These are phyloP conservation scores for Ceyx erithaca DNA, from an alignment of 2,797 vertebrate species.

Conservation along the genomic window DNA sequence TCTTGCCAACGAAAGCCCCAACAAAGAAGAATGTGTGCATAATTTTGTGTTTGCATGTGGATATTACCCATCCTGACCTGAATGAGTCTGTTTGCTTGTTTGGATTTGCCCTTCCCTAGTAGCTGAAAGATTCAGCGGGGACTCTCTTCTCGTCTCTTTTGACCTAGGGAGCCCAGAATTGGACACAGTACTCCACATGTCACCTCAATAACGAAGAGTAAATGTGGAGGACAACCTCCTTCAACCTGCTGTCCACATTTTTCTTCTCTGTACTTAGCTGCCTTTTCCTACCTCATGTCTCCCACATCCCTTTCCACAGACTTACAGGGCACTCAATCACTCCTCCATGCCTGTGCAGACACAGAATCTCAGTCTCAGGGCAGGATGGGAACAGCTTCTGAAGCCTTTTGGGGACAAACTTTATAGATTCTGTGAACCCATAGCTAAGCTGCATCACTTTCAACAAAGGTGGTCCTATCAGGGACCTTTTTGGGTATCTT, in stretches of 20 bases:
- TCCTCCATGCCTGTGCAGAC: background rate
- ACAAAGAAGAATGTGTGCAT: too few relatives aligned
- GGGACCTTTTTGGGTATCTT: background rate
- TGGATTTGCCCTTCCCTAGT: background rate
- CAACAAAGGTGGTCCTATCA: background rate
- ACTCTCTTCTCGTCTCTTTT: too few relatives aligned
- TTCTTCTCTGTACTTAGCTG: too few relatives aligned
- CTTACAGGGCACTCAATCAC: too few relatives aligned
- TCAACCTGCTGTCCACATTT: too few relatives aligned
- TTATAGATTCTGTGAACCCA: background rate
- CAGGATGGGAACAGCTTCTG: background rate
- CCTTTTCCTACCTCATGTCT: too few relatives aligned
- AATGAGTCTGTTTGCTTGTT: background rate
- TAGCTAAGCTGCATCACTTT: background rate
- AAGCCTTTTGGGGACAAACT: background rate
- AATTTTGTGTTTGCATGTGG: background rate
- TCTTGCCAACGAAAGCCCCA: background rate
- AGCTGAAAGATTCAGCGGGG: background rate
- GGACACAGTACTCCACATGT: too few relatives aligned
- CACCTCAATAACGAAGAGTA: too few relatives aligned
- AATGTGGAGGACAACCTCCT: too few relatives aligned
- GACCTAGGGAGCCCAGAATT: too few relatives aligned
- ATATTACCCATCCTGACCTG: background rate
- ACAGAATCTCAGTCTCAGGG: background rate
- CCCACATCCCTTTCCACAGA: too few relatives aligned